phyloP scores from a whole-genome alignment of 1,140 invertebrate species.

The Drosophila triauraria region DNA sequence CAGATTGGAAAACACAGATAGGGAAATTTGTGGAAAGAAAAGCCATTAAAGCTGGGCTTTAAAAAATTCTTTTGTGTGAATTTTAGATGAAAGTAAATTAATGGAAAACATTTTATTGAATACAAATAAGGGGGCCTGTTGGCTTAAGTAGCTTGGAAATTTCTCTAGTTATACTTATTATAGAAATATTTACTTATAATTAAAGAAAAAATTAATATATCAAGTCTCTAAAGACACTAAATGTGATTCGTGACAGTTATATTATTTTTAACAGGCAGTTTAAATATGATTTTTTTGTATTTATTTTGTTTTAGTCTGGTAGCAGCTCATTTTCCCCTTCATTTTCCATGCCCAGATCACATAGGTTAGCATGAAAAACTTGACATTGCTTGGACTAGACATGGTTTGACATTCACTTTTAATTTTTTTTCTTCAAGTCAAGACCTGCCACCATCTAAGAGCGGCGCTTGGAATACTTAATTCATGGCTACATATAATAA shows the following conservation, averaged over 20 bases:
- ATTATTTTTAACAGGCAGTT: too few species aligned
- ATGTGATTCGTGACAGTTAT: too few species aligned
- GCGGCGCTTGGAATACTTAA: slow-evolving; percentile 57
- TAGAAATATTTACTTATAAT: neutral
- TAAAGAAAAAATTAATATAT: too few species aligned
- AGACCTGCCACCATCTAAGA: slow-evolving; percentile 45
- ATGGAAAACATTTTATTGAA: too few species aligned
- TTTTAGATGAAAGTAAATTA: too few species aligned
- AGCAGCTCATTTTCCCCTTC: slow-evolving; percentile 23
- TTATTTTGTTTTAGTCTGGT: slow-evolving; percentile 33
- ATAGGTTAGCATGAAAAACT: slow-evolving; percentile 62
- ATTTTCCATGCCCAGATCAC: slow-evolving; percentile 17
- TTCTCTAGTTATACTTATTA: too few species aligned
- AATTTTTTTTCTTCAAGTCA: slow-evolving; percentile 32
- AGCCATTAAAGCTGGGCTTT: neutral
- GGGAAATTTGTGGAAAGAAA: slow-evolving; percentile 27
- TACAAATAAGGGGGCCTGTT: neutral
- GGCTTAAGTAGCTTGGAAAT: neutral
- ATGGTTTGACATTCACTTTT: slow-evolving; percentile 71
- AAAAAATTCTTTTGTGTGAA: slow-evolving; percentile 9
- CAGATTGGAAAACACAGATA: slow-evolving; percentile 17
- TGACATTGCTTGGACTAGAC: slow-evolving; percentile 74
- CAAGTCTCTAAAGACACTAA: too few species aligned
- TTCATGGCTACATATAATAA: slow-evolving; percentile 55
- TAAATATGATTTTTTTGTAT: neutral